Base-by-base conservation (phyloP, 2,888 invertebrate species). In the Apamea sordens region DNA sequence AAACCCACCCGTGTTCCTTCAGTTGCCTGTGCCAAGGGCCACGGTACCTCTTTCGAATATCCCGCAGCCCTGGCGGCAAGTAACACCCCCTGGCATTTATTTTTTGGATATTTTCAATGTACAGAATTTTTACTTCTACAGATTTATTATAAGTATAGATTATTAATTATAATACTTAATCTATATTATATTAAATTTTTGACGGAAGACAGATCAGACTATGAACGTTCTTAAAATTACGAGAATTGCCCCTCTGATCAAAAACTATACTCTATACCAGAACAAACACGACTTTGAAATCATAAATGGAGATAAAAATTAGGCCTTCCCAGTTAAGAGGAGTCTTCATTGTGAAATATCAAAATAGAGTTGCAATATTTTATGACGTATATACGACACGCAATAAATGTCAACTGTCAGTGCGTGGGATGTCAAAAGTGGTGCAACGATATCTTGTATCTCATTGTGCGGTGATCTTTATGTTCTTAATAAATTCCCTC, bases 401-500 rank as follows among this genome's bases (percentile, higher is more conserved):
- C 72, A 69, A 82, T 73, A 76, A 85, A 88, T 85, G 83, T 80
- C 79, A 83, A 71, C 63, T 74, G 82, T 75, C 77, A 73, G 59
- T 56, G 64, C 56, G n/a, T 75, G 65, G 13, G 44, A 53, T 76
- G 76, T 76, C 84, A 79, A 61, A 74, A 75, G 63, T 73, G 47
- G 6, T 64, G 61, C 59, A 68, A 67, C 44, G 84, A 70, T 83
- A 86, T 86, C 86, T 71, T 21, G 64, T 86, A 78, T 84, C 69
- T 71, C 32, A 84, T 86, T 84, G 70, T 75, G 56, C 41, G 72
- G 56, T 73, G 84, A 79, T 79, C 86, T 84, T 86, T 79, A 80
- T 80, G 77, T 75, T 64, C 13, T 56, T 72, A 77, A 84, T 84
- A 61, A 74, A 86, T 84, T 59, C 18, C 41, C 44, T 74, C n/a